phyloP scores from a whole-genome alignment of 2,113 vertebrate species.

The Geococcyx californianus region DNA sequence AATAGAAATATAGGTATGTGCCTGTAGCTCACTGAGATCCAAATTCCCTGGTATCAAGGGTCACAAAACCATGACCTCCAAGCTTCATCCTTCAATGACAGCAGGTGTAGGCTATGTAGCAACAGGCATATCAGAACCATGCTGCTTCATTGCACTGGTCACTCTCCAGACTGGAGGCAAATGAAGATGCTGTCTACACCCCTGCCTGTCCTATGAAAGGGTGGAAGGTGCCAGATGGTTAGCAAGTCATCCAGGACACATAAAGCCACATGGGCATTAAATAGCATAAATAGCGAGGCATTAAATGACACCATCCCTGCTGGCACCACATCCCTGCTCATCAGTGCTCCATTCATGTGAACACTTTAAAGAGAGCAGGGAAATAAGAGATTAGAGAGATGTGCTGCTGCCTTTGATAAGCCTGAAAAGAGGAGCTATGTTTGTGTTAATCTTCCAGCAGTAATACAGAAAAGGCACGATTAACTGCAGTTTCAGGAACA shows the following conservation, averaged over 20 bases:
- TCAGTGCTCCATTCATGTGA: slow-evolving; percentile 50
- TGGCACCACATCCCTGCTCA: slow-evolving; percentile 57
- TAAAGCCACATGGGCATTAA: slow-evolving; percentile 56
- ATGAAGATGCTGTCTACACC: slow-evolving; percentile 16
- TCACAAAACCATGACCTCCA: background rate
- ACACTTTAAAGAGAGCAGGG: slow-evolving; percentile 41
- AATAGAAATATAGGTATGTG: background rate
- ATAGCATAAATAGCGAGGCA: slow-evolving; percentile 33
- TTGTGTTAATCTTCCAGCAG: slow-evolving; percentile 53
- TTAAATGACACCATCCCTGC: slow-evolving; percentile 54
- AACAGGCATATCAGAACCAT: background rate
- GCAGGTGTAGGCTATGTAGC: background rate
- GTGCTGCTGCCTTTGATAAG: slow-evolving; percentile 63
- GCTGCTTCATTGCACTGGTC: background rate
- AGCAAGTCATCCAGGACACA: slow-evolving; percentile 52
- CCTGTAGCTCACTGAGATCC: background rate
- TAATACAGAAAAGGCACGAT: background rate
- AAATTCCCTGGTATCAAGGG: background rate
- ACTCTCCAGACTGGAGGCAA: background rate
- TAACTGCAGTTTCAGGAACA: slow-evolving; percentile 32
- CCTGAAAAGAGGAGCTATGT: slow-evolving; percentile 33
- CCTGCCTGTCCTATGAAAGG: slow-evolving; percentile 13
- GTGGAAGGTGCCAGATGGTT: slow-evolving; percentile 43
- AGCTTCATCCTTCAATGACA: background rate
- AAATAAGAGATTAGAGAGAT: slow-evolving; percentile 60